A percentile compares a stretch with the other conserved stretches of the same genome.
Conservation (phyloP, 2,797 vertebrate species). For the Scarus forsteni region DNA sequence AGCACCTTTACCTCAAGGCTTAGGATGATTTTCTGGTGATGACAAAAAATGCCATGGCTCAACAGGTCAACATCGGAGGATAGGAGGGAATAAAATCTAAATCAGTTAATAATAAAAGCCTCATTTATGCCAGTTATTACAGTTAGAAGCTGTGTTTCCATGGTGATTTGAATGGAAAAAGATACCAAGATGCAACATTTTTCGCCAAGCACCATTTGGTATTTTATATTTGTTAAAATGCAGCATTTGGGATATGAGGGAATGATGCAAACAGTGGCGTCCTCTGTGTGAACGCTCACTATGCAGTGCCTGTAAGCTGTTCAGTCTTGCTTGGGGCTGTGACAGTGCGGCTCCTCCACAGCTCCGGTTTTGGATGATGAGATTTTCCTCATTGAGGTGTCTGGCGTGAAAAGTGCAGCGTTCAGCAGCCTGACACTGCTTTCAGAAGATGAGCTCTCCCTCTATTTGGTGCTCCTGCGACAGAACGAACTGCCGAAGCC, state of each 20-base stretch:
- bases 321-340: slow-evolving; percentile 62
- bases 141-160: slow-evolving; percentile 73
- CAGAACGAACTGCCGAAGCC: slow-evolving; percentile 63
- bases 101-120: slow-evolving; percentile 61
- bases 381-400: slow-evolving; percentile 70
- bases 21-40: slow-evolving; percentile 30
- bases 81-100: slow-evolving; percentile 36
- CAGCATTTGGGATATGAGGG: slow-evolving; percentile 40
- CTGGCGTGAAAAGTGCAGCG: slow-evolving; percentile 76
- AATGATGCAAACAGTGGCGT: slow-evolving; percentile 29
- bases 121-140: slow-evolving; percentile 36
- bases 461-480: slow-evolving; percentile 48
- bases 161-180: slow-evolving; percentile 70
- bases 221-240: slow-evolving; percentile 24
- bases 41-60: slow-evolving; percentile 37
- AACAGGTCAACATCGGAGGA: slow-evolving; percentile 32
- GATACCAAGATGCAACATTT: slow-evolving; percentile 56
- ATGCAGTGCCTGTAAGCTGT: slow-evolving; percentile 49
- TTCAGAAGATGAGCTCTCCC: slow-evolving; percentile 67
- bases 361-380: slow-evolving; percentile 71
- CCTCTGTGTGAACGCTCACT: slow-evolving; percentile 42
- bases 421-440: slow-evolving; percentile 77
- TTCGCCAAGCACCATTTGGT: slow-evolving; percentile 49
- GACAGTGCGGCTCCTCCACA: slow-evolving; percentile 59
- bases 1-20: slow-evolving; percentile 45